Evolutionary conservation across 1,140 invertebrate species (phyloP), one percentile per base, ranked within the genome.

Genomic region (Drosophila bipectinata): DNA sequence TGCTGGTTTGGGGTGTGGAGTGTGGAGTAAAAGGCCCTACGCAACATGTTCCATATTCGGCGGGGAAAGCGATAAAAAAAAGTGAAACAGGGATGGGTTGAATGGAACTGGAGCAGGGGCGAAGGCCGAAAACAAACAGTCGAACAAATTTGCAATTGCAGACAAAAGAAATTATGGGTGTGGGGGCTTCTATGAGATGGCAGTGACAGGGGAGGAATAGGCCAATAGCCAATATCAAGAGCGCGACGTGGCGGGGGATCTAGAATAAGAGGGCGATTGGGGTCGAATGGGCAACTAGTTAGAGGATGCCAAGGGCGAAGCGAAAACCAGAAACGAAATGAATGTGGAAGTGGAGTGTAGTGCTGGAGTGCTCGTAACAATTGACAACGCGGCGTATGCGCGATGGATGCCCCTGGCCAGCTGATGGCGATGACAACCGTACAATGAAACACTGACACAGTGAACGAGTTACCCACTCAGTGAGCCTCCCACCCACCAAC

Each of bases 41-140:
- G 83, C 84, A 88, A 88, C 83, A 88, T 89, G 83, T 88, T 89
- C 79, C 72, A 88, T 88, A 84, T 88, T 88, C 72, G 58, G 77
- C 59, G 56, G 49, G 58, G 58, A 60, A 34, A 62, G 34, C 41
- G 24, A 18, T 21, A 44, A 15, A 45, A 44, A 18, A 14, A 32
- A 24, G 39, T 21, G 41, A 41, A 14, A 10, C 12, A 41, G 15
- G 37, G 14, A 41, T 32, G 63, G 48, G n/a, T 18, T 34, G 53
- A 59, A 21, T 53, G 60, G 77, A 87, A 83, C 49, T 88, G 72
- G 84, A 83, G 79, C 72, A 77, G 32, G 30, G 30, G 15, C 62
- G 58, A 56, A 66, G 66, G 84, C 77, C 61, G 77, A 79, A 58
- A 34, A 60, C 39, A 69, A 74, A 58, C 52, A 47, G 44, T 51